Evolutionary conservation across 2,888 invertebrate genomes (phyloP).

Genomic region (Drosophila formosana): DNA sequence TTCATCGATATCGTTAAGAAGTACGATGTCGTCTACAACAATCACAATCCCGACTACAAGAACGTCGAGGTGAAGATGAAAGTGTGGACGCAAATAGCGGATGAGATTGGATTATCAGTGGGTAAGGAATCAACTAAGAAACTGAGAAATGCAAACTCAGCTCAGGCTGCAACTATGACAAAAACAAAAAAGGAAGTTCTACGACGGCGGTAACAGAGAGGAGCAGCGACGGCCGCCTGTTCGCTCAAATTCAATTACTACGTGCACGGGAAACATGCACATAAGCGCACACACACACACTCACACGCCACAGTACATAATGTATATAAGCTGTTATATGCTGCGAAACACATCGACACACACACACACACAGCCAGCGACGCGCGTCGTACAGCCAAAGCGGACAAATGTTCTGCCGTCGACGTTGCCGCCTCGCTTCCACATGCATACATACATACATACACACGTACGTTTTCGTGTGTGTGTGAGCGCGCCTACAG

Average conservation of each 20-base stretch:
- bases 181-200: slow-evolving; percentile 60
- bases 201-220: slow-evolving; percentile 49
- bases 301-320: not conserved
- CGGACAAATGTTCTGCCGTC: slow-evolving; percentile 69
- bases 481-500: slow-evolving; percentile 59
- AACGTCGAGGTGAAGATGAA: slow-evolving; percentile 84
- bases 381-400: slow-evolving; percentile 59
- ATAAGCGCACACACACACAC: slow-evolving; percentile 17
- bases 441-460: slow-evolving; percentile 29
- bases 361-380: slow-evolving; percentile 43
- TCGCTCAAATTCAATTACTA: slow-evolving; percentile 67
- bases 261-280: slow-evolving; percentile 56
- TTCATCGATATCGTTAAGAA: slow-evolving; percentile 85
- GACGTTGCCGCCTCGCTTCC: slow-evolving; percentile 21
- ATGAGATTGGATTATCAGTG: slow-evolving; percentile 84
- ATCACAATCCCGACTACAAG: slow-evolving; percentile 84
- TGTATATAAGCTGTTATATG: slow-evolving; percentile 19
- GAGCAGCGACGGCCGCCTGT: slow-evolving; percentile 49
- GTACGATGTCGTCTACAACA: slow-evolving; percentile 84
- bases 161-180: slow-evolving; percentile 30
- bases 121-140: slow-evolving; percentile 72
- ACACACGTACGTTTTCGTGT: slow-evolving; percentile 36
- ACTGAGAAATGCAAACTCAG: slow-evolving; percentile 13
- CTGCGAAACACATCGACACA: slow-evolving; percentile 34
- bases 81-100: slow-evolving; percentile 84